These are phyloP conservation scores for Platyrinchus mystaceus DNA, from an alignment of 2,797 vertebrate species.

Conservation along the genomic window DNA sequence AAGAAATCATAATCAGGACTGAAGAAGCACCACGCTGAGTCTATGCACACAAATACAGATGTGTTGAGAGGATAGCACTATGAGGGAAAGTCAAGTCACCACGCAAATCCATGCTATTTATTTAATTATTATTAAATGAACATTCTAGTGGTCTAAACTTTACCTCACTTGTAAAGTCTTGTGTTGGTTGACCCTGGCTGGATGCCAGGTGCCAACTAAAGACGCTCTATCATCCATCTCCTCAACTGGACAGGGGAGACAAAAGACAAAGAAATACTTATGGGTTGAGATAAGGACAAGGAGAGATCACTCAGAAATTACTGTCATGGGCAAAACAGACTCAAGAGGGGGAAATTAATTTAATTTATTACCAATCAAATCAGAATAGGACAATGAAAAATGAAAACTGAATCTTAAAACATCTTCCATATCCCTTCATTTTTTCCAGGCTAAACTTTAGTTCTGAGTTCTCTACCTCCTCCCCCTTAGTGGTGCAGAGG, in stretches of 20 bases:
- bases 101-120: neutral
- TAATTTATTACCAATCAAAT: neutral
- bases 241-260: neutral
- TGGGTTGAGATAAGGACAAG: neutral
- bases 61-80: neutral
- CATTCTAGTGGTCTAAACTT: neutral
- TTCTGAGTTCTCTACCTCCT: neutral
- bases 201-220: neutral
- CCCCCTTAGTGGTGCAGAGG: fast-evolving
- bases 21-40: neutral
- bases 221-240: neutral
- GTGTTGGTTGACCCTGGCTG: neutral
- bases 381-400: neutral
- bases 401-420: neutral
- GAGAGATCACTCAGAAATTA: neutral
- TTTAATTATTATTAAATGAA: neutral
- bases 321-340: neutral
- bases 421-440: neutral
- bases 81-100: neutral
- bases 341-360: neutral
- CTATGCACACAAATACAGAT: neutral
- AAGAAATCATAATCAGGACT: neutral
- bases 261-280: neutral
- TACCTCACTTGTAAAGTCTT: neutral
- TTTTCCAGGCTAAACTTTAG: neutral